Conservation (phyloP, 2,113 vertebrate genomes). For the Mesitornis unicolor region DNA sequence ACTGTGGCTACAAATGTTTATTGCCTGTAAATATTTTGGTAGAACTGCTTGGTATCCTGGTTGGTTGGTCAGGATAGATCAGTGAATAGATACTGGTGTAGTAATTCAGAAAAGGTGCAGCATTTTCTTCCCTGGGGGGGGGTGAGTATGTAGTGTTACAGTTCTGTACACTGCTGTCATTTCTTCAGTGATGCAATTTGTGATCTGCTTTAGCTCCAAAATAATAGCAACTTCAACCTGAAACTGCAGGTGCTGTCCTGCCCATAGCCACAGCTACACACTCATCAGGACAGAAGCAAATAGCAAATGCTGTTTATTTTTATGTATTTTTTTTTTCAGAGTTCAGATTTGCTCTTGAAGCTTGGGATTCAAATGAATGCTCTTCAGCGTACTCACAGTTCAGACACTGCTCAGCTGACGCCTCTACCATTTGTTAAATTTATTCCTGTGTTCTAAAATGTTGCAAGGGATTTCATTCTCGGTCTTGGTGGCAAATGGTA, state of each 20-base stretch:
- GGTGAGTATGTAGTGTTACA: background rate
- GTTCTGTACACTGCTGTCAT: background rate
- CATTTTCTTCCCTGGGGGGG: background rate
- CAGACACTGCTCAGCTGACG: background rate
- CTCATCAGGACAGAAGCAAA: background rate
- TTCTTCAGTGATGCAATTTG: background rate
- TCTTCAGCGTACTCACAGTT: background rate
- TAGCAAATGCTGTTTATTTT: background rate
- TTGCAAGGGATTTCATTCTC: background rate
- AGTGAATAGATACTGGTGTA: background rate
- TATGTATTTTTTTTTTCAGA: background rate
- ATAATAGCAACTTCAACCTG: background rate
- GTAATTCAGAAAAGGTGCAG: background rate
- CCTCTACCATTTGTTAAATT: background rate
- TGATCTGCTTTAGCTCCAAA: background rate
- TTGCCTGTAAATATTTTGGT: background rate
- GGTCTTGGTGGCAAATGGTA: background rate
- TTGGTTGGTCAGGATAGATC: background rate
- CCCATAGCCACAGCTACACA: background rate
- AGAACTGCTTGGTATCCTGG: background rate
- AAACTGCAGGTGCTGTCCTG: background rate
- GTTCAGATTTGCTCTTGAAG: background rate
- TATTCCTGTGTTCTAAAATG: background rate
- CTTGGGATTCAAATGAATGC: background rate
- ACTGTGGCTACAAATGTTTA: background rate